Evolutionary conservation across 64 coral and sea anemone genomes (phyloP).

Genomic region (Montipora cactus): DNA sequence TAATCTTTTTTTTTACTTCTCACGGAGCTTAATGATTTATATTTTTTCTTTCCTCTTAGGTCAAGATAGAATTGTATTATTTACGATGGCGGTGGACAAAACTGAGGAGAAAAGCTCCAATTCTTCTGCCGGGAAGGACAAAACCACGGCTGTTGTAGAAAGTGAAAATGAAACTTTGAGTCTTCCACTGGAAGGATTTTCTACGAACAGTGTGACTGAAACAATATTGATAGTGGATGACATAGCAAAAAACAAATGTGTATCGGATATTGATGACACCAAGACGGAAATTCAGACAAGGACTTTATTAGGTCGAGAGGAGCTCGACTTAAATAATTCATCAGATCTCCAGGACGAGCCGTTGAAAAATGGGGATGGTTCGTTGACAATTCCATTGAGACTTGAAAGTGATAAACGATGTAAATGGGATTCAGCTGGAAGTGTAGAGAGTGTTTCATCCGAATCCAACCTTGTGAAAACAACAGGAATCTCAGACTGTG

Average conservation of each 20-base stretch:
- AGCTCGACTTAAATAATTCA: background rate
- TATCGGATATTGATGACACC: background rate
- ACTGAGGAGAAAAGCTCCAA: background rate
- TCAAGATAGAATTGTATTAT: background rate
- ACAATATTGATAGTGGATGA: background rate
- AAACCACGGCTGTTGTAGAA: background rate
- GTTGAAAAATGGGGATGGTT: background rate
- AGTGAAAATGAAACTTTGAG: background rate
- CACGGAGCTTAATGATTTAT: background rate
- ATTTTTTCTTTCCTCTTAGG: background rate
- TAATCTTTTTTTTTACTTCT: background rate
- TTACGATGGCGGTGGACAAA: background rate
- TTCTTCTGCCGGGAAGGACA: background rate
- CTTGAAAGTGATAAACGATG: background rate
- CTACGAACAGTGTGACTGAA: background rate
- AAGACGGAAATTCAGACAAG: background rate
- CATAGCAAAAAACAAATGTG: background rate
- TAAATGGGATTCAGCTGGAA: background rate
- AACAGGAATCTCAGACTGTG: background rate
- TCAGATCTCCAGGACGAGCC: background rate
- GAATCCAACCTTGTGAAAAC: background rate
- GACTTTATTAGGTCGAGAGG: constrained; percentile 12
- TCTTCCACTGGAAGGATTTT: background rate
- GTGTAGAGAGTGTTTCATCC: background rate
- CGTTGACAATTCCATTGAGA: background rate